These are phyloP conservation scores for Vombatus ursinus DNA, from an alignment of 2,113 vertebrate genomes.

Conservation along the genomic window DNA sequence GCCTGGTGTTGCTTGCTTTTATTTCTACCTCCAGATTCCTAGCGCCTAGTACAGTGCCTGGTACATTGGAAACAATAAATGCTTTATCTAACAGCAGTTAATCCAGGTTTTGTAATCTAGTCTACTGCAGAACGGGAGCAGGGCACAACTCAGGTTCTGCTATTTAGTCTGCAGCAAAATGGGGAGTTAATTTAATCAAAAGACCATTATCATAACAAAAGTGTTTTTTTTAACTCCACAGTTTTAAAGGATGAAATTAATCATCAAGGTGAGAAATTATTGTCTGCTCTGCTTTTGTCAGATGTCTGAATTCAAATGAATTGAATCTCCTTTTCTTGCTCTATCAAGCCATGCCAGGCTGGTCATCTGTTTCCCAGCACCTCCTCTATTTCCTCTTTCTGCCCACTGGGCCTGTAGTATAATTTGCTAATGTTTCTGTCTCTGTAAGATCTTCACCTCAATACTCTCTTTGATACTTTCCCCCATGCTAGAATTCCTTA, in stretches of 20 bases:
- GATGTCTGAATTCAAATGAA: background rate
- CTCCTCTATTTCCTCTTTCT: background rate
- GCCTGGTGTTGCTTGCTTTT: background rate
- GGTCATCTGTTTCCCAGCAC: background rate
- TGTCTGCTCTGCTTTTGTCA: background rate
- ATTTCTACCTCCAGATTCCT: background rate
- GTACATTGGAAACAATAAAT: background rate
- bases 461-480: background rate
- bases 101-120: background rate
- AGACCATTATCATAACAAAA: background rate
- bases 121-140: background rate
- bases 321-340: background rate
- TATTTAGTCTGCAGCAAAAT: background rate
- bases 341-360: background rate
- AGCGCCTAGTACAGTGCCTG: background rate
- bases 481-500: background rate
- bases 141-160: background rate
- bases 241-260: background rate
- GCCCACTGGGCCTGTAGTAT: background rate
- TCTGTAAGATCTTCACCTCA: background rate
- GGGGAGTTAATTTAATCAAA: background rate
- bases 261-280: background rate
- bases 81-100: background rate
- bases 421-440: background rate
- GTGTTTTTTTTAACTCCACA: background rate